These are phyloP conservation scores for Masticophis lateralis DNA, from an alignment of 2,797 vertebrate species.

Conservation along the genomic window DNA sequence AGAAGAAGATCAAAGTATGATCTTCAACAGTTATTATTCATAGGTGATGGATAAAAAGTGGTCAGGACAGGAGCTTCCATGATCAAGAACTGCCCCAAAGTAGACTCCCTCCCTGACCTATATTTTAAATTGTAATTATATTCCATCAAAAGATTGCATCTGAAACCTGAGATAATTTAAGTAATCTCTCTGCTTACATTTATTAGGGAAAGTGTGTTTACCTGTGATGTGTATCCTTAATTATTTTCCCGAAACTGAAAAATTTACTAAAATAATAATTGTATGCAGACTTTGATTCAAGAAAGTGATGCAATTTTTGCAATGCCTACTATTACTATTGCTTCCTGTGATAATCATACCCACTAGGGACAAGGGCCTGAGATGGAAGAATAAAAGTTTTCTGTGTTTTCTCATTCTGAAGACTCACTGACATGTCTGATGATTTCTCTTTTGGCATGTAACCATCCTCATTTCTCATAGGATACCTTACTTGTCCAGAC, in stretches of 20 bases:
- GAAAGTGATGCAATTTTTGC: not conserved
- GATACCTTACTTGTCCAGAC: not conserved
- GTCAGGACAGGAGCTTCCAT: not conserved
- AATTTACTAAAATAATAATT: not conserved
- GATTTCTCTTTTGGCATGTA: not conserved
- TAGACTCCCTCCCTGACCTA: not conserved
- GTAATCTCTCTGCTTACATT: not conserved
- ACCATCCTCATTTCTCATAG: not conserved
- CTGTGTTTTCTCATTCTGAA: not conserved
- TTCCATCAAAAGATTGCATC: not conserved
- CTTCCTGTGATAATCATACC: not conserved
- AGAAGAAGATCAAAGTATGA: not conserved
- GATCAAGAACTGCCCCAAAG: not conserved
- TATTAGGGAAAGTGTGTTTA: not conserved
- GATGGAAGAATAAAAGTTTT: not conserved
- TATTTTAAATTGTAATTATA: not conserved
- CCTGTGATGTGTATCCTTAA: not conserved
- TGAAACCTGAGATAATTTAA: not conserved
- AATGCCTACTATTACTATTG: not conserved
- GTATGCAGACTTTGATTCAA: not conserved
- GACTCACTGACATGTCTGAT: not conserved
- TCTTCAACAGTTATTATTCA: not conserved
- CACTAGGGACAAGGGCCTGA: not conserved
- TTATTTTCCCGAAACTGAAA: not conserved
- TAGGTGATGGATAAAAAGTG: not conserved